Percentiles rank a stretch among this genome's conserved stretches.
Evolutionary conservation across 2,888 invertebrate genomes (phyloP).

Genomic region (Ichneumoninae sp.): DNA sequence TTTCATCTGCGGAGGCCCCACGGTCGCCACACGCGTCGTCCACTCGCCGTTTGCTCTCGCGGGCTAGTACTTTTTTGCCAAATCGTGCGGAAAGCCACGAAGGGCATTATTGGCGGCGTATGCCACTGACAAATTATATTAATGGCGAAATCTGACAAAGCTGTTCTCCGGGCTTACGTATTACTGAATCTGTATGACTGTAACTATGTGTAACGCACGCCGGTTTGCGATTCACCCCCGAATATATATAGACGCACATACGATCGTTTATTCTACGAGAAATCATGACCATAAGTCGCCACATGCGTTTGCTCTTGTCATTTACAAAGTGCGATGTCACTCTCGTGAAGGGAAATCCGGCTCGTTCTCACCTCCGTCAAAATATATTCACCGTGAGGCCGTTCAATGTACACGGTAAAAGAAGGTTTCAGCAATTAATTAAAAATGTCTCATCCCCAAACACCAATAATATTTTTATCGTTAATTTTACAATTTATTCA

Average conservation of each 20-base stretch:
- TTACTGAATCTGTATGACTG: slow-evolving; percentile 19
- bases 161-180: slow-evolving; percentile 31
- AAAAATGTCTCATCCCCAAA: not conserved
- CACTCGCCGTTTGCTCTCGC: slow-evolving; percentile 63
- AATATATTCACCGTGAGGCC: slow-evolving; percentile 38
- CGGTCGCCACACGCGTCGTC: slow-evolving; percentile 75
- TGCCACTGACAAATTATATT: slow-evolving; percentile 83
- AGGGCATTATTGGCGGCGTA: slow-evolving; percentile 76
- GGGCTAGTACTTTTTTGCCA: slow-evolving; percentile 80
- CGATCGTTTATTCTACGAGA: slow-evolving; percentile 12
- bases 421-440: not conserved
- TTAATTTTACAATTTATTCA: too few relatives aligned
- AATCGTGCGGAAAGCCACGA: slow-evolving; percentile 82
- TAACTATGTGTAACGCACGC: slow-evolving; percentile 18
- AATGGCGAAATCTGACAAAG: slow-evolving; percentile 75
- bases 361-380: slow-evolving; percentile 39
- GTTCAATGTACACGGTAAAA: slow-evolving; percentile 3
- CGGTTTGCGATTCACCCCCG: slow-evolving; percentile 6
- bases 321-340: slow-evolving; percentile 40
- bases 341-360: not conserved
- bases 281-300: slow-evolving; percentile 25
- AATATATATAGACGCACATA: slow-evolving; percentile 14
- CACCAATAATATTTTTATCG: not conserved
- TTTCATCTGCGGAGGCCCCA: slow-evolving; percentile 72
- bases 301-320: slow-evolving; percentile 7